These are phyloP conservation scores for Camelus bactrianus DNA, from an alignment of 2,113 vertebrate genomes.

Conservation along the genomic window DNA sequence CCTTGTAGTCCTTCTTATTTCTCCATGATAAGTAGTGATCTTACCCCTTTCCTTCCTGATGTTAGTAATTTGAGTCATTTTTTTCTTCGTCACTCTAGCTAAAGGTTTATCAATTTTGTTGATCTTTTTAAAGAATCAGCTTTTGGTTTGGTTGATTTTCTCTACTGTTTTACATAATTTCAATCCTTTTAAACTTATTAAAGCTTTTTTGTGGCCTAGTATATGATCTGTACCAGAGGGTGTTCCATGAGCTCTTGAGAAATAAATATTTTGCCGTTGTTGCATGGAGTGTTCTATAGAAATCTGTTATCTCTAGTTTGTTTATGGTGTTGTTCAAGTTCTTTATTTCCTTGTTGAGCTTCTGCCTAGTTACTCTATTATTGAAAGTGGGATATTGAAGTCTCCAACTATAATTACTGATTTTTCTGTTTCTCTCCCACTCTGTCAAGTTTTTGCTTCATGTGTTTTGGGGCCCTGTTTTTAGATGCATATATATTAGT, in stretches of 20 bases:
- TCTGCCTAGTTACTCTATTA: not conserved
- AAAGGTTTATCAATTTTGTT: too few species aligned
- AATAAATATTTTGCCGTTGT: not conserved
- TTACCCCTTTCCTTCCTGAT: not conserved
- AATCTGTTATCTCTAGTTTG: not conserved
- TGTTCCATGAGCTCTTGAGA: not conserved
- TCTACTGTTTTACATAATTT: not conserved
- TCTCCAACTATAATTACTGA: not conserved
- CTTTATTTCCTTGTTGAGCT: not conserved
- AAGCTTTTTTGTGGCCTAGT: not conserved
- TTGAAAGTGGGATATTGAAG: not conserved
- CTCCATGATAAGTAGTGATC: not conserved
- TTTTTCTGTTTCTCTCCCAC: not conserved
- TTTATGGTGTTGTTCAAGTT: not conserved
- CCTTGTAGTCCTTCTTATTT: not conserved
- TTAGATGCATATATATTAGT: not conserved
- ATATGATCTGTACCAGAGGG: not conserved
- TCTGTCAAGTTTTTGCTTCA: not conserved
- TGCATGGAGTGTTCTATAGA: not conserved
- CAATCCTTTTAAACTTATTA: not conserved
- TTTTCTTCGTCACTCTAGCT: not conserved
- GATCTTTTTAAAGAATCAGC: too few species aligned
- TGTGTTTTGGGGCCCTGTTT: not conserved
- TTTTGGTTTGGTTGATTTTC: too few species aligned
- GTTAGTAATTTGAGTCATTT: not conserved